Percentiles rank a stretch among this genome's conserved stretches.
phyloP scores from a whole-genome alignment of 2,888 invertebrate genomes.

The Acleris emargana region DNA sequence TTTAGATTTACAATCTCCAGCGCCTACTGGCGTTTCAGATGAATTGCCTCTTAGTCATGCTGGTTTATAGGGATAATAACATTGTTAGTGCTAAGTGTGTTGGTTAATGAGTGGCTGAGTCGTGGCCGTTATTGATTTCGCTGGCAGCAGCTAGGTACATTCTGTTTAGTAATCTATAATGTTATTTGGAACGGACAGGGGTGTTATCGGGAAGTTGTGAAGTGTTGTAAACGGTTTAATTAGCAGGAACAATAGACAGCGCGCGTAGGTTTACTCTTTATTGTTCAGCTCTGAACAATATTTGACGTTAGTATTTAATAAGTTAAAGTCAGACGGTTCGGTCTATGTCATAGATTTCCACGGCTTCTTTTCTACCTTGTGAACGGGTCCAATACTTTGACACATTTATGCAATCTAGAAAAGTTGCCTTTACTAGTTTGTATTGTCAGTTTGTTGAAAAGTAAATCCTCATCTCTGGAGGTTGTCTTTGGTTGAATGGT shows the following conservation, averaged over 20 bases:
- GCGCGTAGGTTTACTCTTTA: no score
- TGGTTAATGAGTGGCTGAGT: conserved; percentile 32
- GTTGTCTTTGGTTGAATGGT: no score
- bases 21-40: conserved; percentile 57
- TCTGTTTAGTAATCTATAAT: conserved; percentile 19
- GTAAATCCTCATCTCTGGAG: no score
- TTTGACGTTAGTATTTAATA: no score
- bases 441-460: no score
- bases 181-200: conserved; percentile 12
- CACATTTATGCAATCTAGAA: no score
- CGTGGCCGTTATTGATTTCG: conserved; percentile 34
- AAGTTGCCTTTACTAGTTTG: no score
- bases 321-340: no score
- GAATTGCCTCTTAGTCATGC: conserved; percentile 50
- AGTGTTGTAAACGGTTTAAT: conserved; percentile 1
- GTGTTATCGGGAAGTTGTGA: not conserved
- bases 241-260: not conserved
- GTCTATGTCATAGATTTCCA: no score
- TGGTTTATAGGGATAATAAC: conserved; percentile 37
- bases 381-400: no score
- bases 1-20: conserved; percentile 69
- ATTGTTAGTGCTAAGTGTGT: conserved; percentile 37
- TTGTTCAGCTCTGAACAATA: no score
- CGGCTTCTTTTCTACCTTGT: no score
- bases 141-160: conserved; percentile 29